Base-by-base conservation (phyloP, 92 coral and sea anemone genomes). In the Desmophyllum pertusum region DNA sequence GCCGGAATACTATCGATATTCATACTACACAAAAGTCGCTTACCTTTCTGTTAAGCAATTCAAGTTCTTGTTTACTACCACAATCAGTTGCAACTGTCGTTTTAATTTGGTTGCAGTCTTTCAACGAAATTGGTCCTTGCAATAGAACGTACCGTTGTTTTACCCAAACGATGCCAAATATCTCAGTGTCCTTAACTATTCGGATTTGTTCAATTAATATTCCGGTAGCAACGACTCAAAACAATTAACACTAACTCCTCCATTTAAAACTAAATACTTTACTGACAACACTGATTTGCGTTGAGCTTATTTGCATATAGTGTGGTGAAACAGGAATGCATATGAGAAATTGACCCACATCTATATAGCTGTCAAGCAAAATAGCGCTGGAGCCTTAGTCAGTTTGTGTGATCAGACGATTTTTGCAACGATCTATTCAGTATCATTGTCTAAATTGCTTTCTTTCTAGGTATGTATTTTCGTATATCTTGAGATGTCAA, bases 251-350 rank as follows among this genome's bases (percentile, higher is more conserved):
- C 27, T 19, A 13, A 65, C 40, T 36, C 40, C 70, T 17, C 36
- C 27, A 67, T 17, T 35, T 6, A 35, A 66, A 66, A 66, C n/a
- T 38, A 67, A 67, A 33, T 67, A 37, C 42, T 21, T 5, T 67
- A 23, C 36, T 67, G 73, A 67, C 42, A 17, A 35, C 45, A 8
- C 9, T 38, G n/a, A 15, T 67, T 15, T 11, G 25, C 29, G 25
- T 35, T 18, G 21, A 37, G 73, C 42, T 67, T 2, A 67, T 67
- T 67, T 67, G 73, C 73, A 67, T 67, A 37, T 19, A n/a, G n/a
- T 66, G 42, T 66, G 1, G 23, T 66, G 25, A 66, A 66, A 35
- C 73, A 67, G 73, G 73, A 42, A 15, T 33, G n/a, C 45, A 33
- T n/a, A 66, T 66, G 39, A 66, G 14, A 18, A 67, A 25, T 4